Evolutionary conservation across 2,113 vertebrate genomes (phyloP).

Genomic region (Oenanthe oenanthe): DNA sequence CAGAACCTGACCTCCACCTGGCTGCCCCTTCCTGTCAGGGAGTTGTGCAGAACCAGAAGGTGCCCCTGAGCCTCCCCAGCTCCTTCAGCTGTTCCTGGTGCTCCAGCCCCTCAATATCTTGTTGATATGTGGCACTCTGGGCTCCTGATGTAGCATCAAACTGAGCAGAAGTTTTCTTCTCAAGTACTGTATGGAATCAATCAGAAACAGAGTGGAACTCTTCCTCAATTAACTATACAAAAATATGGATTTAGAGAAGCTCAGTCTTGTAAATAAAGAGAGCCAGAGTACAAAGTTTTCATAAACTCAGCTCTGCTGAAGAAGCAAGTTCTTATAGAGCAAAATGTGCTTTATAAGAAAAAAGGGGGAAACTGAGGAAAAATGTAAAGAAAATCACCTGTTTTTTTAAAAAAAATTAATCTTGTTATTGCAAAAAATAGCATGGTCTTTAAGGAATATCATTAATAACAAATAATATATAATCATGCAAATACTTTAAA

Average conservation of each 20-base stretch:
- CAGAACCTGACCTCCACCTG: background rate
- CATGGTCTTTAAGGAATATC: background rate
- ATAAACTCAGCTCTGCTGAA: background rate
- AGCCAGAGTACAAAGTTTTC: background rate
- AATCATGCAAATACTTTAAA: background rate
- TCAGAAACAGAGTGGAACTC: background rate
- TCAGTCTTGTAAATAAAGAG: background rate
- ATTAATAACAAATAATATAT: background rate
- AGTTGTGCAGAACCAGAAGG: fast-evolving
- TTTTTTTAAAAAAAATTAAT: background rate
- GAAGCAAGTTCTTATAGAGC: background rate
- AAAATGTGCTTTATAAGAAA: background rate
- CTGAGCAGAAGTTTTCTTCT: background rate
- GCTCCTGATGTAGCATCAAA: background rate
- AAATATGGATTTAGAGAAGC: background rate
- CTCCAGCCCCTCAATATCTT: background rate
- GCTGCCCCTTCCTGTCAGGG: background rate
- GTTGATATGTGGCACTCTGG: background rate
- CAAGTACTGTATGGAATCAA: background rate
- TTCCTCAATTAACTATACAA: background rate
- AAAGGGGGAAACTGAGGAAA: background rate
- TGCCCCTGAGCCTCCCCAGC: background rate
- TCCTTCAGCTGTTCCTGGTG: background rate
- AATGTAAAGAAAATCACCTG: background rate
- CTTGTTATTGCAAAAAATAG: background rate